A percentile compares a stretch with the other conserved stretches of the same genome.
phyloP scores from a whole-genome alignment of 2,113 vertebrate species.

The Actenoides hombroni region DNA sequence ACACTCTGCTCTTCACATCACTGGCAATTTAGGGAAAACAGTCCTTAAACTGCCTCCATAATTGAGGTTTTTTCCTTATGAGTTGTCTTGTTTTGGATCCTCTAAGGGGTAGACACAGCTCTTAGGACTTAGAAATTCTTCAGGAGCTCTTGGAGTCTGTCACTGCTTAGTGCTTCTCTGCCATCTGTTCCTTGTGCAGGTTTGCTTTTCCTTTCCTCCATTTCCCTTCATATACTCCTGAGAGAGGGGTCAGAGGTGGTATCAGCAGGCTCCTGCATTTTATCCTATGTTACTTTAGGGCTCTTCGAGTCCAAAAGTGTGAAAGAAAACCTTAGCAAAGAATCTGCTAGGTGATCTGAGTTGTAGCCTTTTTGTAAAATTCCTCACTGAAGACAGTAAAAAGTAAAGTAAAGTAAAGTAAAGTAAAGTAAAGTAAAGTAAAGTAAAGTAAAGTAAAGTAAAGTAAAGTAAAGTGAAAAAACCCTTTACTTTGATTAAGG shows the following conservation, averaged over 20 bases:
- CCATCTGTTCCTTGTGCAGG: not conserved
- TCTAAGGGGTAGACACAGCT: not conserved
- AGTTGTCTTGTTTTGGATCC: not conserved
- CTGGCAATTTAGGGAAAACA: not conserved
- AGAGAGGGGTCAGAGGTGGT: not conserved
- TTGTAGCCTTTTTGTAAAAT: not conserved
- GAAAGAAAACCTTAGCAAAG: not conserved
- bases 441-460: too few relatives aligned
- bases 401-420: not conserved
- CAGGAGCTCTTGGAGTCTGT: not conserved
- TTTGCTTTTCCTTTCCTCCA: not conserved
- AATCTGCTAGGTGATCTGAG: not conserved
- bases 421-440: too few relatives aligned
- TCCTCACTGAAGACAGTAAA: not conserved
- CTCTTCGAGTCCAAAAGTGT: not conserved
- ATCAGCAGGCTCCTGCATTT: not conserved
- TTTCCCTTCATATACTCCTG: not conserved
- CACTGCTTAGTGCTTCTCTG: not conserved
- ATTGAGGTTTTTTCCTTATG: not conserved
- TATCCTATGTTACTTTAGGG: not conserved
- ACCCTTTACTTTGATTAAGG: not conserved
- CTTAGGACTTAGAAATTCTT: not conserved
- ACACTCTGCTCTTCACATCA: constrained; percentile 8
- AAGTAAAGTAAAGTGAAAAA: not conserved
- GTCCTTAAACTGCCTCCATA: not conserved